phyloP scores from a whole-genome alignment of 2,888 invertebrate genomes.

The Resseliella maxima region DNA sequence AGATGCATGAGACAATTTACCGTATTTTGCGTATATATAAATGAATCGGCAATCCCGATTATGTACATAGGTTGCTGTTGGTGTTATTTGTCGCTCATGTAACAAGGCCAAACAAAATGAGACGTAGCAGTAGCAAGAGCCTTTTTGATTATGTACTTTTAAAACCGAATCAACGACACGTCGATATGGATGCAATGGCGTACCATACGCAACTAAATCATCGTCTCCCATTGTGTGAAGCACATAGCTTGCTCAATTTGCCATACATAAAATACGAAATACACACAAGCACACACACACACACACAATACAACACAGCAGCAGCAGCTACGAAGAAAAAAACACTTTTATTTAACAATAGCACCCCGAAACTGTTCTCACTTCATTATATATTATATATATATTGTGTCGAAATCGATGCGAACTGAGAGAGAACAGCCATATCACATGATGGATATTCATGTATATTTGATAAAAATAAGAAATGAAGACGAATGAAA shows the following conservation, averaged over 20 bases:
- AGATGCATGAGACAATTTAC: conserved; percentile 6
- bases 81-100: not conserved
- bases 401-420: not conserved
- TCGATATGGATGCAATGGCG: not conserved
- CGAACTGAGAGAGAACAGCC: not conserved
- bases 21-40: not conserved
- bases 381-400: not conserved
- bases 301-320: not conserved
- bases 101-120: too few relatives aligned
- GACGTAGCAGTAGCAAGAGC: too few relatives aligned
- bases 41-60: not conserved
- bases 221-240: not conserved
- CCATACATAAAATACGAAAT: not conserved
- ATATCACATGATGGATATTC: conserved; percentile 25
- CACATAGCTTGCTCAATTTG: too few relatives aligned
- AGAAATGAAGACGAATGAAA: too few relatives aligned
- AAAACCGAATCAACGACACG: not conserved
- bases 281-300: not conserved
- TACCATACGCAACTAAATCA: not conserved
- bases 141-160: conserved; percentile 15
- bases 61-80: conserved; percentile 1
- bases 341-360: conserved; percentile 51
- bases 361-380: conserved; percentile 41
- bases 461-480: conserved; percentile 29
- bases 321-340: too few relatives aligned